phyloP scores from a whole-genome alignment of 1,140 invertebrate genomes.

The Rhagoletis zephyria region DNA sequence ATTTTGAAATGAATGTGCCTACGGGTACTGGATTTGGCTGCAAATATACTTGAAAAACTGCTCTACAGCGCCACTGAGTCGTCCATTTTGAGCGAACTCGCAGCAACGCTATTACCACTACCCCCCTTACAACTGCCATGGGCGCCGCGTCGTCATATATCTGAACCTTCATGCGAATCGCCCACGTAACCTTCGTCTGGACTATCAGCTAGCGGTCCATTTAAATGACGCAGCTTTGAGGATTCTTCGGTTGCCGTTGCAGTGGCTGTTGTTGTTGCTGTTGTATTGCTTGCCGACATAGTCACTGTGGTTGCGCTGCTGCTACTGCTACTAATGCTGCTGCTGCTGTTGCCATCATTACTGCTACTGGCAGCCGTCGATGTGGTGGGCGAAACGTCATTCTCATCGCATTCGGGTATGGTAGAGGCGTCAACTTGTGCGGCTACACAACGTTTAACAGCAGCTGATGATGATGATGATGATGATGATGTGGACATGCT shows the following conservation, averaged over 20 bases:
- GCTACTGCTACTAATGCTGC: conserved; percentile 60
- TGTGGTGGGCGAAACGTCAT: conserved; percentile 64
- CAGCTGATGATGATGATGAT: neutral
- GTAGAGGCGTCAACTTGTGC: conserved; percentile 57
- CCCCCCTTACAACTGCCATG: conserved; percentile 56
- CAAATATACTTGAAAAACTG: neutral
- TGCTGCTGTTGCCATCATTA: conserved; percentile 58
- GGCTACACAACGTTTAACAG: conserved; percentile 54
- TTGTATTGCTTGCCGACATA: conserved; percentile 73
- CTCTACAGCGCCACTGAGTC: conserved; percentile 70
- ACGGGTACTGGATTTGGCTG: too few relatives aligned
- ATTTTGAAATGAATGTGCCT: too few relatives aligned
- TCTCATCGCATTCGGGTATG: conserved; percentile 69
- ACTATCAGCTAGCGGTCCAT: conserved; percentile 83
- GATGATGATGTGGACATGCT: conserved; percentile 23
- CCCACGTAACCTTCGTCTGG: conserved; percentile 91
- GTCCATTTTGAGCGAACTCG: conserved; percentile 57
- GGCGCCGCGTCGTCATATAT: conserved; percentile 75
- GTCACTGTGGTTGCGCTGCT: conserved; percentile 64
- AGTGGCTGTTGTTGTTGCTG: conserved; percentile 71
- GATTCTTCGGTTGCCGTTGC: conserved; percentile 66
- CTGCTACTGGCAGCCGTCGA: conserved; percentile 55
- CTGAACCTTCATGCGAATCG: conserved; percentile 77
- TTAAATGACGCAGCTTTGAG: conserved; percentile 69
- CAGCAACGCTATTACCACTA: neutral